These are phyloP conservation scores for Nipponacmea schrenckii DNA, from an alignment of 2,888 invertebrate genomes.

Conservation along the genomic window DNA sequence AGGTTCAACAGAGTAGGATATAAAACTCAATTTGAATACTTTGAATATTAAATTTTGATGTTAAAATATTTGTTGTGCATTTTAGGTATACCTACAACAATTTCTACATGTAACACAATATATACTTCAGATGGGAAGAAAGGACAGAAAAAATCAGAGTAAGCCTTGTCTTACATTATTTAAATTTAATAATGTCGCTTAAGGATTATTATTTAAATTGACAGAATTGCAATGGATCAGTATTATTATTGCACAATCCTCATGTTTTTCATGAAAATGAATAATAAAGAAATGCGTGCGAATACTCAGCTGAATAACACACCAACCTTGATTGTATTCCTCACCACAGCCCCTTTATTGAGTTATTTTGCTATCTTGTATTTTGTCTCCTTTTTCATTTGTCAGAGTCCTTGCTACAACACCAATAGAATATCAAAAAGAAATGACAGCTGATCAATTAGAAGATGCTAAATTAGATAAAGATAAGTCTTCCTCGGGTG, in stretches of 20 bases:
- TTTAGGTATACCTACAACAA: slow-evolving; percentile 1
- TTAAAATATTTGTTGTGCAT: background rate
- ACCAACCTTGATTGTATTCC: no score
- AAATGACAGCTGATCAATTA: slow-evolving; percentile 34
- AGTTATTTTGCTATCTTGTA: no score
- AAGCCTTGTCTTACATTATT: slow-evolving; percentile 13
- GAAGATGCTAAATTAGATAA: background rate
- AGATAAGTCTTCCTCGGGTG: slow-evolving; percentile 1
- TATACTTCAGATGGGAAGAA: slow-evolving; percentile 26
- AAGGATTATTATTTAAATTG: no score
- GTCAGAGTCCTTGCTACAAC: slow-evolving; percentile 31
- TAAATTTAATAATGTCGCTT: no score
- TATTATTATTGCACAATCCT: no score
- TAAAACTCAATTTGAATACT: background rate
- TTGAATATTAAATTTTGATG: background rate
- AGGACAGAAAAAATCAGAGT: slow-evolving; percentile 37
- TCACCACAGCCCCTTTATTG: no score
- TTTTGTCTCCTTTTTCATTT: background rate
- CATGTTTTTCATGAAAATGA: no score
- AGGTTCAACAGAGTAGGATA: background rate
- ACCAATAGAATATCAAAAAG: slow-evolving; percentile 42
- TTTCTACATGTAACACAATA: background rate
- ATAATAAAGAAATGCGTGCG: no score
- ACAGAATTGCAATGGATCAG: no score
- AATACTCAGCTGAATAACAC: no score